Evolutionary conservation across 2,113 vertebrate genomes (phyloP).

Genomic region (Triplophysa tibetana): DNA sequence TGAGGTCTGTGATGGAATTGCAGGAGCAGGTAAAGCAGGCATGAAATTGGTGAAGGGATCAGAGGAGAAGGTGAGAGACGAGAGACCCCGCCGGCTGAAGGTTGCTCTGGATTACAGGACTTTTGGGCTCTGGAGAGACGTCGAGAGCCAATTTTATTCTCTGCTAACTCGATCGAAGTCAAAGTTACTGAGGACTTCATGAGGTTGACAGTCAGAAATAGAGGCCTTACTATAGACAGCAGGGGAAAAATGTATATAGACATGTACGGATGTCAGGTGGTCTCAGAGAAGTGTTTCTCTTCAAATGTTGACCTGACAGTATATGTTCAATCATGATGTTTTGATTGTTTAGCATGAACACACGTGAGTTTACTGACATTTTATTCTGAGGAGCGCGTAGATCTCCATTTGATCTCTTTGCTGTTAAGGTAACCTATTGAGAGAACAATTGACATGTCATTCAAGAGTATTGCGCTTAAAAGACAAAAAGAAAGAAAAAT

Average conservation of each 20-base stretch:
- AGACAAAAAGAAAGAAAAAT: too few species aligned
- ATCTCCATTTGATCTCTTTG: too few species aligned
- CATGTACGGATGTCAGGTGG: not conserved
- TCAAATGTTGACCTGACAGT: not conserved
- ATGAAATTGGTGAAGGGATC: slow-evolving; percentile 81
- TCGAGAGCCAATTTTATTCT: slow-evolving; percentile 83
- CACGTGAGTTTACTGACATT: too few species aligned
- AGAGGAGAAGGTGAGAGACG: slow-evolving; percentile 68
- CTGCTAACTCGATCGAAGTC: slow-evolving; percentile 84
- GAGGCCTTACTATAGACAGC: not conserved
- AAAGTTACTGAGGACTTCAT: slow-evolving; percentile 71
- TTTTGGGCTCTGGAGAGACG: slow-evolving; percentile 73
- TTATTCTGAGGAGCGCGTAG: too few species aligned
- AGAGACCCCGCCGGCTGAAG: slow-evolving; percentile 60
- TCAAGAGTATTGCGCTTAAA: too few species aligned
- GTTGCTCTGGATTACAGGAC: slow-evolving; percentile 70
- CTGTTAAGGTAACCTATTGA: too few species aligned
- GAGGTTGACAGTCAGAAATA: not conserved
- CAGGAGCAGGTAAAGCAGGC: slow-evolving; percentile 78
- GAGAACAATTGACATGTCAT: too few species aligned
- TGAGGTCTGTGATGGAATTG: slow-evolving; percentile 74
- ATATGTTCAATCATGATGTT: too few species aligned
- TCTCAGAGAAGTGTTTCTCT: not conserved
- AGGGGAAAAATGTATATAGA: too few species aligned
- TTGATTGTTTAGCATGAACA: too few species aligned